Percentiles rank a stretch among this genome's conserved stretches.
Conservation (phyloP, 1,140 invertebrate species). For the Nomia melanderi region DNA sequence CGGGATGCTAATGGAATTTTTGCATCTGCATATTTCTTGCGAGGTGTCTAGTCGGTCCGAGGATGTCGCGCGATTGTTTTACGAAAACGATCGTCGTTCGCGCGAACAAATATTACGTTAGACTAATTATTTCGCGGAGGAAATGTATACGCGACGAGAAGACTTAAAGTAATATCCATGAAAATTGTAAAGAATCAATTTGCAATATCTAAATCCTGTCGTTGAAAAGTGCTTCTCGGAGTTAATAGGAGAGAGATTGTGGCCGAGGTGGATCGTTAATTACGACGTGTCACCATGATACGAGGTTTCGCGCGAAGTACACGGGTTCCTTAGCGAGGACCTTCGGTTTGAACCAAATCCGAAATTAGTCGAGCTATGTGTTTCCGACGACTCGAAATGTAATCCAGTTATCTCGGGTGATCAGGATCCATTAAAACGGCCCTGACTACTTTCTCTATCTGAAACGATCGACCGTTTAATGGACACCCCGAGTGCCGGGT, state of each 20-base stretch:
- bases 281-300: slow-evolving; percentile 18
- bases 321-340: neutral
- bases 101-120: too few species aligned
- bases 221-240: too few species aligned
- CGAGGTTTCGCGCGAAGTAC: slow-evolving; percentile 17
- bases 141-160: too few species aligned
- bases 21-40: neutral
- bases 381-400: slow-evolving; percentile 51
- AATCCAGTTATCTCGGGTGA: slow-evolving; percentile 63
- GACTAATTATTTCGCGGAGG: too few species aligned
- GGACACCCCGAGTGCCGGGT: slow-evolving; percentile 50
- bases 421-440: slow-evolving; percentile 62
- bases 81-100: too few species aligned
- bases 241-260: neutral
- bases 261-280: neutral
- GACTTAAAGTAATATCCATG: too few species aligned
- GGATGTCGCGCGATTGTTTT: neutral
- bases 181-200: too few species aligned
- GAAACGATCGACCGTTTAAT: slow-evolving; percentile 64
- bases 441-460: slow-evolving; percentile 65
- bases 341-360: slow-evolving; percentile 15
- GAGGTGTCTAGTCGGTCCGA: too few species aligned
- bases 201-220: too few species aligned
- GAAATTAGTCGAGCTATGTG: slow-evolving; percentile 40
- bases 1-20: neutral